Evolutionary conservation across 92 coral and sea anemone species (phyloP).

Genomic region (Paragorgia papillata): DNA sequence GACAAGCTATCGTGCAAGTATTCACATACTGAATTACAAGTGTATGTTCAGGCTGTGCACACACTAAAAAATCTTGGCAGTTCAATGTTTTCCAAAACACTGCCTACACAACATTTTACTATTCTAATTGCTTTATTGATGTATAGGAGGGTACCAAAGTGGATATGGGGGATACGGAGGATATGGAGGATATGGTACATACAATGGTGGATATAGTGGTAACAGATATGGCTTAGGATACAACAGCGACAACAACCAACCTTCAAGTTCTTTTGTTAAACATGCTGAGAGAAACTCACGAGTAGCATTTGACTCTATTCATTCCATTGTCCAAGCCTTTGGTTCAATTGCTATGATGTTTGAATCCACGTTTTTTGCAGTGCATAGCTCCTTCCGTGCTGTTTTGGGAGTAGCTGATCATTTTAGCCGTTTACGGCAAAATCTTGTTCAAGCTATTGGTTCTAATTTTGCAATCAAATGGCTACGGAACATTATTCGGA

Average conservation of each 20-base stretch:
- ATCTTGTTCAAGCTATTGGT: slow-evolving; percentile 77
- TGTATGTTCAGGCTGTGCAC: no score
- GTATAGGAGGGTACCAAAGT: slow-evolving; percentile 66
- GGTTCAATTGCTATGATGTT: slow-evolving; percentile 99
- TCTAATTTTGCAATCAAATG: slow-evolving; percentile 75
- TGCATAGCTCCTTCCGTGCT: slow-evolving; percentile 84
- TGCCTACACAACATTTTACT: no score
- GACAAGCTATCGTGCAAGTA: no score
- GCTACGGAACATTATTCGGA: slow-evolving; percentile 65
- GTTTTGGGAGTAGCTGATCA: slow-evolving; percentile 97
- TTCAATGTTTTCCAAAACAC: no score
- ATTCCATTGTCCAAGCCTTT: slow-evolving; percentile 95
- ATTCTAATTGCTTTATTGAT: background rate
- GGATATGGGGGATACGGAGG: slow-evolving; percentile 65
- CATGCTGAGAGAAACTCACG: slow-evolving; percentile 90
- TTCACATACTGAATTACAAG: no score
- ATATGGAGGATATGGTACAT: slow-evolving; percentile 67
- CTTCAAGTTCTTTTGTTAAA: slow-evolving; percentile 79
- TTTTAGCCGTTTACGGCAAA: slow-evolving; percentile 83
- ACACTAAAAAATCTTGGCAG: no score
- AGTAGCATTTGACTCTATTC: slow-evolving; percentile 94
- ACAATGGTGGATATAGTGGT: slow-evolving; percentile 58
- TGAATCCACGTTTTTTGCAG: slow-evolving; percentile 97
- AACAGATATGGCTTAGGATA: slow-evolving; percentile 58
- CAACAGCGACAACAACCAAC: slow-evolving; percentile 45